Conservation (phyloP, 2,888 invertebrate species). For the Myopa tessellatipennis region DNA sequence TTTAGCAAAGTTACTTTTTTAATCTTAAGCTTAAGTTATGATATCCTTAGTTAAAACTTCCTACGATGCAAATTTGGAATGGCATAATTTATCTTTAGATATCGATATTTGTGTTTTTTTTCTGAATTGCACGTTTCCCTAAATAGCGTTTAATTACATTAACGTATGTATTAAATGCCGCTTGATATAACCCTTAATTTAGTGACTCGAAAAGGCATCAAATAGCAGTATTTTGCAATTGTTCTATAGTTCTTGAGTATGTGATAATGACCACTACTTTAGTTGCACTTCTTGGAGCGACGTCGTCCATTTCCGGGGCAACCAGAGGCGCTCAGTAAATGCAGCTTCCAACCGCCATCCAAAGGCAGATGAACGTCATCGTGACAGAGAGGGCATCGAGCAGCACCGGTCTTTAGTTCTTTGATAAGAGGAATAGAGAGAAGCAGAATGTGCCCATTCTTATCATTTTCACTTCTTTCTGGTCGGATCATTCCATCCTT, state of each 20-base stretch:
- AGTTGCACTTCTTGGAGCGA: constrained; percentile 57
- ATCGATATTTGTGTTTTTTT: constrained; percentile 38
- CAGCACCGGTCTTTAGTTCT: constrained; percentile 71
- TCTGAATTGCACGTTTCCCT: constrained; percentile 52
- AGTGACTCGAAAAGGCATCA: constrained; percentile 33
- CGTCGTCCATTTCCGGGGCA: constrained; percentile 68
- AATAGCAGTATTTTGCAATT: constrained; percentile 24
- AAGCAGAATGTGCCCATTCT: too few relatives aligned
- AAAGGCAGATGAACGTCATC: constrained; percentile 80
- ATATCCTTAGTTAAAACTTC: constrained; percentile 30
- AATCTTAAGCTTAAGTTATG: constrained; percentile 33
- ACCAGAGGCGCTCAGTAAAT: constrained; percentile 70
- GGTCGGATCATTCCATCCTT: background rate
- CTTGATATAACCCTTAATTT: constrained; percentile 52
- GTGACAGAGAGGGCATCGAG: constrained; percentile 89
- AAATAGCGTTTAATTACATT: constrained; percentile 39
- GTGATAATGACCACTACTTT: constrained; percentile 32
- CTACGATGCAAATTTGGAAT: constrained; percentile 29
- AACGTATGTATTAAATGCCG: constrained; percentile 12
- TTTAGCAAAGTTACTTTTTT: constrained; percentile 29
- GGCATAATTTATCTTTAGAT: constrained; percentile 43
- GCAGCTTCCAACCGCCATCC: constrained; percentile 82
- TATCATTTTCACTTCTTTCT: background rate
- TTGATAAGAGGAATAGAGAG: background rate
- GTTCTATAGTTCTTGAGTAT: constrained; percentile 13